Conservation (phyloP, 2,797 vertebrate species). For the Lutjanus argentimaculatus region DNA sequence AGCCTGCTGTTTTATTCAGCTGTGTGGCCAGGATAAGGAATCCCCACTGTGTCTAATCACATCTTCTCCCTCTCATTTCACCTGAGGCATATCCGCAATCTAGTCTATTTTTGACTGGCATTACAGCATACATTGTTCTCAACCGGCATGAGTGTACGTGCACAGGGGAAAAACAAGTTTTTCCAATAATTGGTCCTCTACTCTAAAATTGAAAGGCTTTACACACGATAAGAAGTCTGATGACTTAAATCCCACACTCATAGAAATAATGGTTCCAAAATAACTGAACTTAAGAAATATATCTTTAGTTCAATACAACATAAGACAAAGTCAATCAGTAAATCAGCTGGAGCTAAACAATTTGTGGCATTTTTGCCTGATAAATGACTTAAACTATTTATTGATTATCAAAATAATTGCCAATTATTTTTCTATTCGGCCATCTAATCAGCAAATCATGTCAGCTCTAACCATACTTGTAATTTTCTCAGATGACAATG, state of each 20-base stretch:
- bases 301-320: not conserved
- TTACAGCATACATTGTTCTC: conserved; percentile 44
- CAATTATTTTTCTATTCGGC: not conserved
- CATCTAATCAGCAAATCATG: not conserved
- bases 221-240: conserved; percentile 1
- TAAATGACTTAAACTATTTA: not conserved
- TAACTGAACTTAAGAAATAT: too few species aligned
- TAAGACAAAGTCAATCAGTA: not conserved
- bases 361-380: not conserved
- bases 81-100: conserved; percentile 70
- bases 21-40: conserved; percentile 75
- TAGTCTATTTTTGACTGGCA: conserved; percentile 70
- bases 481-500: not conserved
- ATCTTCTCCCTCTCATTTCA: conserved; percentile 75
- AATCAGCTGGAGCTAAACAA: not conserved
- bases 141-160: conserved; percentile 5
- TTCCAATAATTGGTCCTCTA: conserved; percentile 11
- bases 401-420: not conserved
- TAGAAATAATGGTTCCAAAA: too few species aligned
- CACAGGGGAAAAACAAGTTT: not conserved
- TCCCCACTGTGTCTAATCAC: conserved; percentile 78
- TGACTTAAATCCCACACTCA: conserved; percentile 3
- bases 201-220: conserved; percentile 20
- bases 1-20: conserved; percentile 79
- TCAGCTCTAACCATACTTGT: not conserved